Evolutionary conservation across 1,140 invertebrate species (phyloP), one percentile per base, ranked within the genome.

Genomic region (Ptiloglossa arizonensis): DNA sequence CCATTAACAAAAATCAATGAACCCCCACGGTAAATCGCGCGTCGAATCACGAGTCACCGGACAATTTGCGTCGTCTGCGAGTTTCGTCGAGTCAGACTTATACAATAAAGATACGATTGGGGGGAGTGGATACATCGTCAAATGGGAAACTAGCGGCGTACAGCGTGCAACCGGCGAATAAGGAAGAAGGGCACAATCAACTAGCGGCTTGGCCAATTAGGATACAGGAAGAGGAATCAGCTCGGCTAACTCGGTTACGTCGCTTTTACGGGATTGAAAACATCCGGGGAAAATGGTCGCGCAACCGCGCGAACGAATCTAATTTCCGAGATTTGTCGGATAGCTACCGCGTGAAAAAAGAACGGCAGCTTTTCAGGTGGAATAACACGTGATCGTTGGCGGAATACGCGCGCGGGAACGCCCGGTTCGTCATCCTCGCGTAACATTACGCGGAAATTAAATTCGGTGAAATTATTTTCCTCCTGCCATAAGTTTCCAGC

Each of bases 201-300:
- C 52, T 54, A 38, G 67, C 62, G 85, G 76, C 79, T 82, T 79
- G 81, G 75, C 68, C 79, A 87, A 87, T 87, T 87, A 84, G 82
- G 79, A 71, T 41, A 35, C 67, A 64, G 70, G 68, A 87, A 82
- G 85, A 77, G 85, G 68, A 87, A 87, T 87, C 82, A 86, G 79
- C 80, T 85, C 80, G 64, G 73, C 75, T 87, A 87, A 87, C 85
- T 72, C 56, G 27, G 72, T 87, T 87, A 82, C 76, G 50, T 56
- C 63, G 82, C 79, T 87, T 87, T 87, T 82, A 85, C 80, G 74
- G 78, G 80, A 87, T 87, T 84, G 85, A 87, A 87, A 87, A 87
- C 85, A 82, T 73, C 68, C 54, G 69, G 82, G 69, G 71, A 68
- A 87, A 86, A 86, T 70, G 82, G 27, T 76, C 62, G 46, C 66